Conservation (phyloP, 2,888 invertebrate genomes). For the Melanophora roralis region DNA sequence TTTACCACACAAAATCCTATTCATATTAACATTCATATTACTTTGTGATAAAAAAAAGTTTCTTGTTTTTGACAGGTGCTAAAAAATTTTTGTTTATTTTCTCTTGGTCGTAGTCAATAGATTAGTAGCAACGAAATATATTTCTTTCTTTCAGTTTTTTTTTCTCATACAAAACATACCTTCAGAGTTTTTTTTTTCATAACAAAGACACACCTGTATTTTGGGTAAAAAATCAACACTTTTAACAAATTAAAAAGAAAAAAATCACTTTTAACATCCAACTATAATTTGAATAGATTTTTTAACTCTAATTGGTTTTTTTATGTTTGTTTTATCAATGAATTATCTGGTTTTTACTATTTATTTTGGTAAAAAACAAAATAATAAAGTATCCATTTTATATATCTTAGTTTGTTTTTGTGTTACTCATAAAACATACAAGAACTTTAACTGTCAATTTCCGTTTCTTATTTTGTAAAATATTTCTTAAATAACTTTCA, state of each 20-base stretch:
- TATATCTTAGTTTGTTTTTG: background rate
- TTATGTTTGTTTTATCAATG: constrained; percentile 1
- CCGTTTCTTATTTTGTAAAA: background rate
- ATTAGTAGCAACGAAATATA: background rate
- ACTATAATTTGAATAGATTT: constrained; percentile 9
- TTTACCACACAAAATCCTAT: constrained; percentile 26
- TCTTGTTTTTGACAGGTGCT: constrained; percentile 49
- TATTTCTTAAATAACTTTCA: constrained; percentile 6
- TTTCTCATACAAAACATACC: background rate
- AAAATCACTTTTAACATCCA: background rate
- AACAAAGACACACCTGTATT: constrained; percentile 41
- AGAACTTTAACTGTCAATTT: constrained; percentile 3
- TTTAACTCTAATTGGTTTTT: background rate
- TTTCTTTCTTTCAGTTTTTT: background rate
- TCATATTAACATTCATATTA: background rate
- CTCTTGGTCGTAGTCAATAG: background rate
- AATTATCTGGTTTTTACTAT: constrained; percentile 11
- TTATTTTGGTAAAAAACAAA: background rate
- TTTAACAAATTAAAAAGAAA: too few relatives aligned
- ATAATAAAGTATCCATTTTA: background rate
- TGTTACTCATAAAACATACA: background rate
- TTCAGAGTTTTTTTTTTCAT: too few relatives aligned
- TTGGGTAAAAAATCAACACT: background rate
- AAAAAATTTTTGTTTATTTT: constrained; percentile 14
- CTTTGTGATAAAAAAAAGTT: too few relatives aligned